Evolutionary conservation across 1,140 invertebrate genomes (phyloP).

Genomic region (Aphidius ervi): DNA sequence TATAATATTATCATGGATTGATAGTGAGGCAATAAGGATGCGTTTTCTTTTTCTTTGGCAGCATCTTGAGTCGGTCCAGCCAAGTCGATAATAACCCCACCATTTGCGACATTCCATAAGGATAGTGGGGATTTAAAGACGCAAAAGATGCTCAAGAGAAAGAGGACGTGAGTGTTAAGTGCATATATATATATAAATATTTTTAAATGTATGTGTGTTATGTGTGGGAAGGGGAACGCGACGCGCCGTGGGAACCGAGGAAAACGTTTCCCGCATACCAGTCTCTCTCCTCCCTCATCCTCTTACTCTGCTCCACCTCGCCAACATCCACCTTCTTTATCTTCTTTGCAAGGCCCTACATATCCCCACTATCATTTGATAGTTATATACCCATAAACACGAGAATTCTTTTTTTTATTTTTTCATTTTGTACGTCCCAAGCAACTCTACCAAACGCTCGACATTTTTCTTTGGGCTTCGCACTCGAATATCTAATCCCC

Average conservation of each 20-base stretch:
- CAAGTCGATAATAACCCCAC: conserved; percentile 21
- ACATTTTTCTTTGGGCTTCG: not conserved
- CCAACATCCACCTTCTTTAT: conserved; percentile 21
- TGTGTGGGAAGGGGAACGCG: conserved; percentile 22
- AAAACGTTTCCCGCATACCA: conserved; percentile 52
- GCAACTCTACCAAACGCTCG: too few relatives aligned
- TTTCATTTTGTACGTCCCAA: too few relatives aligned
- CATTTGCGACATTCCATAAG: conserved; percentile 15
- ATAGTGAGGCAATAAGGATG: too few relatives aligned
- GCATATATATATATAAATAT: conserved; percentile 2
- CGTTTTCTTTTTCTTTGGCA: conserved; percentile 28
- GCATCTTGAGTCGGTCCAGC: conserved; percentile 43
- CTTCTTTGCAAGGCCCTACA: not conserved
- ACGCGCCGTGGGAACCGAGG: conserved; percentile 48
- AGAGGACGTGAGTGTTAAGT: conserved; percentile 13
- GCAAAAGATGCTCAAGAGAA: conserved; percentile 22
- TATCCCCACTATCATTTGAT: not conserved
- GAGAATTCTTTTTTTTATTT: not conserved
- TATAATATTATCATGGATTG: too few relatives aligned
- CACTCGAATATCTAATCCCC: conserved; percentile 1
- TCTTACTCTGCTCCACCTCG: conserved; percentile 11
- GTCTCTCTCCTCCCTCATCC: conserved; percentile 23
- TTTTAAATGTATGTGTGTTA: not conserved
- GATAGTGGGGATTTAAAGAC: conserved; percentile 27
- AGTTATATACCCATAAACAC: not conserved